phyloP scores from a whole-genome alignment of 2,797 vertebrate species.

The Dendrocincla tyrannina region DNA sequence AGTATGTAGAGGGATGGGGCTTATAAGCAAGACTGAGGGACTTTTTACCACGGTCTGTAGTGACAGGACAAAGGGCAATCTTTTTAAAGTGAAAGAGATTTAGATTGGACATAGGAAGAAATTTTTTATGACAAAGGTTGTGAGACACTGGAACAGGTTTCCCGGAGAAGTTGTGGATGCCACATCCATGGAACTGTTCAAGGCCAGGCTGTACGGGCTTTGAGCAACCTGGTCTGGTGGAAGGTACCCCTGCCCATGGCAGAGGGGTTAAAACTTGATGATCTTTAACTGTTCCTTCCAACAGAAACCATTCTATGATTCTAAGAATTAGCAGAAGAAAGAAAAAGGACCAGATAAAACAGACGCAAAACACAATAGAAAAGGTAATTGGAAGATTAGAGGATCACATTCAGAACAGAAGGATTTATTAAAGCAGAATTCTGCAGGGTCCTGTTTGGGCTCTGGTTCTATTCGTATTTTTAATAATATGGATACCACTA shows the following conservation, averaged over 20 bases:
- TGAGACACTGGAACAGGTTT: background rate
- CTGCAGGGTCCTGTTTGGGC: background rate
- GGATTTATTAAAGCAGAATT: slow-evolving; percentile 1
- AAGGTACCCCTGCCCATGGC: background rate
- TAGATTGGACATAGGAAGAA: background rate
- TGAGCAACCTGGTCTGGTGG: background rate
- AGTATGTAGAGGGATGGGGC: background rate
- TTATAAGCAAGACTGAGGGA: background rate
- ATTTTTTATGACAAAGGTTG: background rate
- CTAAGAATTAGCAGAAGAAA: background rate
- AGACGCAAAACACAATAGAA: background rate
- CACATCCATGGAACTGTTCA: background rate
- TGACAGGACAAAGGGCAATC: background rate
- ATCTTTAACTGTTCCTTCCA: background rate
- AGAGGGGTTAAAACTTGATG: background rate
- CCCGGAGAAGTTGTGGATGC: background rate
- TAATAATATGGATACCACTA: background rate
- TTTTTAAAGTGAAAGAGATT: background rate
- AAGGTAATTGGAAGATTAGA: background rate
- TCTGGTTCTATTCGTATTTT: background rate
- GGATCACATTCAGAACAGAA: background rate
- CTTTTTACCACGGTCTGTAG: background rate
- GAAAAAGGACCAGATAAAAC: background rate
- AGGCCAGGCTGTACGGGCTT: background rate
- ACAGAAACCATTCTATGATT: background rate